These are phyloP conservation scores for Sminthurides bifidus DNA, from an alignment of 1,140 invertebrate genomes.

Conservation along the genomic window DNA sequence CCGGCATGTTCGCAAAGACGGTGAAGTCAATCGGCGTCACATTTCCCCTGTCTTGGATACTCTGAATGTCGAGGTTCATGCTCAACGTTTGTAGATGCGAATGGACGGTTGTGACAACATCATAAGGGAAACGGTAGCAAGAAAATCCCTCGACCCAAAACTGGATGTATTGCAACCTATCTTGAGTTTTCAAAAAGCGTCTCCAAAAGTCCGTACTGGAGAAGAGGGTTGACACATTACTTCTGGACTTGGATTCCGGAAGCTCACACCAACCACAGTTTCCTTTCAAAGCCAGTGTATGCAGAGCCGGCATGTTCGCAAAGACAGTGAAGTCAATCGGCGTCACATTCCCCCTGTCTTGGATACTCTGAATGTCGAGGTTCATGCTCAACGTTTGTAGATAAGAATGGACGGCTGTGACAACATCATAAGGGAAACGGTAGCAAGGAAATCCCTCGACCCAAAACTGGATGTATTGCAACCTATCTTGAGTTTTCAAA, in stretches of 20 bases:
- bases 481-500: background rate
- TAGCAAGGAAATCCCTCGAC: background rate
- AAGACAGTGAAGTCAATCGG: background rate
- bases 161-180: background rate
- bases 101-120: background rate
- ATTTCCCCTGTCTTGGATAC: background rate
- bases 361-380: background rate
- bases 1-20: background rate
- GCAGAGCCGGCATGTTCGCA: background rate
- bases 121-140: constrained; percentile 8
- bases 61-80: background rate
- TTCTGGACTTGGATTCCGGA: background rate
- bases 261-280: background rate
- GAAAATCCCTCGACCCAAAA: background rate
- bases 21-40: background rate
- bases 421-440: constrained; percentile 5
- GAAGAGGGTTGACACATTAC: background rate
- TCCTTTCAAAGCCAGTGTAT: background rate
- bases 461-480: background rate
- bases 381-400: constrained; percentile 1
- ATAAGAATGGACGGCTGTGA: background rate
- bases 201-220: too few relatives aligned
- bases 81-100: background rate
- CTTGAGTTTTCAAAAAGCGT: too few relatives aligned
- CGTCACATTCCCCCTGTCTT: background rate